Conservation (phyloP, 2,113 vertebrate species). For the Chelonoidis abingdonii region DNA sequence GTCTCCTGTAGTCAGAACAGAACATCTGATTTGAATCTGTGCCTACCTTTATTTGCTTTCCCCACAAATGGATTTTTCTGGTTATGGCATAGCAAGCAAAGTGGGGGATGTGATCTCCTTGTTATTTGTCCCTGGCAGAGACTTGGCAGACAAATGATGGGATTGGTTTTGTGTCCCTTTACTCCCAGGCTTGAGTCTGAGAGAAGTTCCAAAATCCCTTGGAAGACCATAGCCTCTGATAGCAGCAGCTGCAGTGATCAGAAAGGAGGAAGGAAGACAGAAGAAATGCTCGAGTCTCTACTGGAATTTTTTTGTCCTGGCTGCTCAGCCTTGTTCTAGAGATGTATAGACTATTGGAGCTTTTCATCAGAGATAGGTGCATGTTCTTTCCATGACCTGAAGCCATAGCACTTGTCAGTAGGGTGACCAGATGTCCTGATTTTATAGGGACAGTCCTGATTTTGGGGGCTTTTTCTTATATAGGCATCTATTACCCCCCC, state of each 20-base stretch:
- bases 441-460: too few species aligned
- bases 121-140: too few species aligned
- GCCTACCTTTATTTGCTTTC: neutral
- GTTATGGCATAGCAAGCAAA: neutral
- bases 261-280: neutral
- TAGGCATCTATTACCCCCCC: too few species aligned
- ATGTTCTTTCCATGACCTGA: neutral
- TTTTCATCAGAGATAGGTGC: neutral
- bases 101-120: neutral
- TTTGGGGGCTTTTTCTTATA: too few species aligned
- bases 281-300: neutral
- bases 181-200: neutral
- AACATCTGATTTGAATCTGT: neutral
- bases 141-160: neutral
- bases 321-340: neutral
- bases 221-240: neutral
- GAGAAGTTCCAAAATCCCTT: neutral
- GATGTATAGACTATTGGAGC: neutral
- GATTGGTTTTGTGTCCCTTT: neutral
- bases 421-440: too few species aligned
- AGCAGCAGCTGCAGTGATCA: neutral
- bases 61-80: neutral
- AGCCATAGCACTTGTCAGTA: neutral
- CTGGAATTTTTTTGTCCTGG: neutral
- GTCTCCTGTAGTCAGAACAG: neutral